These are phyloP conservation scores for Calliopum simillimum DNA, from an alignment of 2,888 invertebrate species.

Conservation along the genomic window DNA sequence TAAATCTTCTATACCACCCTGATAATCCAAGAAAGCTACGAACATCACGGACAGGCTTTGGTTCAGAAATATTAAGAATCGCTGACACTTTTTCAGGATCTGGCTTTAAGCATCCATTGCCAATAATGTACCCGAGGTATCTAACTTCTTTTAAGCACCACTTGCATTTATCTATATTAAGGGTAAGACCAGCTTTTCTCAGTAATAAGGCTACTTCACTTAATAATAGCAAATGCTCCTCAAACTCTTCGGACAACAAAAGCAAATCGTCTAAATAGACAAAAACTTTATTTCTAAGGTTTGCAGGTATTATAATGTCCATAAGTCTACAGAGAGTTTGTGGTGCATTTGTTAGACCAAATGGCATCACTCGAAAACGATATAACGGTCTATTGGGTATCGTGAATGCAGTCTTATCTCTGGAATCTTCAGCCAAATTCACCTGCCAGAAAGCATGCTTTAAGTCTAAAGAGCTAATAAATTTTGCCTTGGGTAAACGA, in stretches of 20 bases:
- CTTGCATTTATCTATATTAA: conserved; percentile 39
- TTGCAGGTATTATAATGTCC: conserved; percentile 36
- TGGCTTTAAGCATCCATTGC: conserved; percentile 39
- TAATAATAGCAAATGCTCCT: conserved; percentile 22
- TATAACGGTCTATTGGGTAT: conserved; percentile 41
- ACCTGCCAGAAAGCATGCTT: too few relatives aligned
- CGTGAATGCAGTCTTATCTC: too few relatives aligned
- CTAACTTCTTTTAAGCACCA: conserved; percentile 40
- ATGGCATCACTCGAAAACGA: conserved; percentile 42
- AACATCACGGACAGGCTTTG: conserved; percentile 33
- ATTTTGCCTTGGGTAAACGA: too few relatives aligned
- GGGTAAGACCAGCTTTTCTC: conserved; percentile 35
- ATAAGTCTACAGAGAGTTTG: conserved; percentile 39
- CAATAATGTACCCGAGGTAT: conserved; percentile 42
- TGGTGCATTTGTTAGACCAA: conserved; percentile 39
- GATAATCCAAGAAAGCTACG: conserved; percentile 42
- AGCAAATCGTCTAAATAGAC: conserved; percentile 41
- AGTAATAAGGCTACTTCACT: conserved; percentile 24
- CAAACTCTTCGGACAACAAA: conserved; percentile 32
- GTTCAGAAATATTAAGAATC: conserved; percentile 36
- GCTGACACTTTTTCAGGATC: conserved; percentile 41
- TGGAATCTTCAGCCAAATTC: too few relatives aligned
- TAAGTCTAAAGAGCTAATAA: too few relatives aligned
- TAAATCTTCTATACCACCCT: conserved; percentile 42
- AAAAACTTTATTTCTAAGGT: conserved; percentile 37